Percentiles rank a stretch among this genome's conserved stretches.
phyloP scores from a whole-genome alignment of 2,113 vertebrate species.

The Pterocles gutturalis region DNA sequence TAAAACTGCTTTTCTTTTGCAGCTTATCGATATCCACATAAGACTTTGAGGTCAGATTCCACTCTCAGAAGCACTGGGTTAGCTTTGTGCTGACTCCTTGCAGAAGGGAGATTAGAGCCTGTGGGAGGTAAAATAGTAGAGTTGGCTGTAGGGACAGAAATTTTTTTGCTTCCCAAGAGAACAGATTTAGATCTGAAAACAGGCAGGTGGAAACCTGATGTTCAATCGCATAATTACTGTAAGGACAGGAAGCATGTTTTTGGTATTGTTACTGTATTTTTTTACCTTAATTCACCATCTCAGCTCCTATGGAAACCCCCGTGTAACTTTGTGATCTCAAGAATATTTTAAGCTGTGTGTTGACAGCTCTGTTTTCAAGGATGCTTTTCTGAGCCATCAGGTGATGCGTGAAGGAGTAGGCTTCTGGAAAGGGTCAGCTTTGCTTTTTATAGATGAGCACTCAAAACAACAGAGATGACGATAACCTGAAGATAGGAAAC shows the following conservation, averaged over 20 bases:
- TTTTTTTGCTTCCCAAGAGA: background rate
- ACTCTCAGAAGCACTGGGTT: background rate
- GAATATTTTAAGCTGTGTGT: background rate
- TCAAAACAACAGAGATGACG: background rate
- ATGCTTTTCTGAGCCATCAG: slow-evolving; percentile 22
- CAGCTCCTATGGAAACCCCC: background rate
- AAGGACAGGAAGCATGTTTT: background rate
- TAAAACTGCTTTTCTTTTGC: background rate
- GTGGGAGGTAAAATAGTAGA: background rate
- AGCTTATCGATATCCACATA: background rate
- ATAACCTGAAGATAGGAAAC: background rate
- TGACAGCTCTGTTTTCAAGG: background rate
- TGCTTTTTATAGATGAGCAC: background rate
- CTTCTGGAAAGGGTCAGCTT: background rate
- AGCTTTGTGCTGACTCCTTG: background rate
- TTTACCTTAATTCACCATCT: background rate
- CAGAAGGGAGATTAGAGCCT: background rate
- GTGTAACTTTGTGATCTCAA: background rate
- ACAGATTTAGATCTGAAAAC: background rate
- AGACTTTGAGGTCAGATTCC: slow-evolving; percentile 11
- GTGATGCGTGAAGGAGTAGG: background rate
- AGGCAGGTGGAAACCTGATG: background rate
- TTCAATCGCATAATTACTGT: background rate
- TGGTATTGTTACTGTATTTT: rapidly evolving
- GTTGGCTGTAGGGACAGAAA: background rate